Base-by-base conservation (phyloP, 2,797 vertebrate genomes). In the Pangasius krempfi region DNA sequence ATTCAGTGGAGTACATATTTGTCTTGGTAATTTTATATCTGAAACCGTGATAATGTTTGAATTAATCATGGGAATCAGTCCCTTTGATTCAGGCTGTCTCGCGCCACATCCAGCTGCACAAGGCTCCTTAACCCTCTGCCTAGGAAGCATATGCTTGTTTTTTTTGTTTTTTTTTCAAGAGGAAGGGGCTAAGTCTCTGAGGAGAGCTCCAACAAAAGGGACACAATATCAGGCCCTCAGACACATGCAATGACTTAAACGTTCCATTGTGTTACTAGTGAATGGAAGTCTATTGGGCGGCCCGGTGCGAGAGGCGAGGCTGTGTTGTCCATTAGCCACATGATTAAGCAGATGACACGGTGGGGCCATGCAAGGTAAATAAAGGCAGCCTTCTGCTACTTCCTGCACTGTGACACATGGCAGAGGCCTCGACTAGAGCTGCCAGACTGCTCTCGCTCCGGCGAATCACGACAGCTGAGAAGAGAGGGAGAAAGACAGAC, bases 331-430 rank as follows among this genome's bases (percentile, higher is more conserved):
- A 98, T 99, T 99, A 99, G 97, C 97, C 97, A 97, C 97, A 97
- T 96, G 96, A 98, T 99, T 98, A 98, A 97, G 95, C 98, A 96
- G 97, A 99, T 98, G 98, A 99, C 98, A 99, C 88, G 94, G 96
- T 96, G 95, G 96, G 96, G 94, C 94, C 93, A 91, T 94, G 92
- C 97, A 64, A 98, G 97, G 98, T 98, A 99, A 99, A 99, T 97
- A 98, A 97, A 96, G 95, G 93, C 94, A 93, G 95, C 97, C 98
- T 98, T 98, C 98, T 99, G 98, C 97, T 96, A 97, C 96, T 97
- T 96, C 96, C 97, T 96, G 97, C 94, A 93, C 33, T 37, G 96
- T 93, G 95, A 95, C 95, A 95, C 95, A 95, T 95, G 89, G 89
- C 87, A 44, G 73, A 73, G 86, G 86, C 82, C 89, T 86, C 86